Conservation (phyloP, 2,888 invertebrate species). For the Molorchus minor region DNA sequence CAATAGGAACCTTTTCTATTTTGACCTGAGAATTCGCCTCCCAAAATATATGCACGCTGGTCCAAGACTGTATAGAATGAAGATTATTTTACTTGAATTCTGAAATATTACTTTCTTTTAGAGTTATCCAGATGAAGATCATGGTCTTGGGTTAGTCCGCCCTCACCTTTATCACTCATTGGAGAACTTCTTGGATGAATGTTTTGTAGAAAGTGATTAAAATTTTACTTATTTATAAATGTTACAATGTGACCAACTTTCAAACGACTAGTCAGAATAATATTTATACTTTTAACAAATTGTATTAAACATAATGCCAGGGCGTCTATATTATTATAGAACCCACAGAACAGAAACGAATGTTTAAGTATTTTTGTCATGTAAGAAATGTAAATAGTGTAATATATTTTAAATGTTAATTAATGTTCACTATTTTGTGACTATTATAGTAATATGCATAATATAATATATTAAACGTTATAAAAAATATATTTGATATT, state of each 20-base stretch:
- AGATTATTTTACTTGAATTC: no score
- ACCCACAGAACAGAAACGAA: constrained; percentile 24
- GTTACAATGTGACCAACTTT: constrained; percentile 21
- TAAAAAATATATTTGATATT: constrained; percentile 17
- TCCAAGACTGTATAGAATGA: no score
- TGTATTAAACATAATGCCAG: constrained; percentile 23
- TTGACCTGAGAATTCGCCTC: no score
- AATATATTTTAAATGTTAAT: constrained; percentile 28
- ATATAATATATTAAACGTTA: constrained; percentile 17
- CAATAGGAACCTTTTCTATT: no score
- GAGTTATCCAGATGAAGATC: constrained; percentile 96
- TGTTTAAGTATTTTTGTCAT: constrained; percentile 27
- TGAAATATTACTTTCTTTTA: no score
- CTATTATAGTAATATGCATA: no score
- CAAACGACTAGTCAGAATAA: constrained; percentile 31
- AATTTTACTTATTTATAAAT: constrained; percentile 17
- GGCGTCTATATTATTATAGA: constrained; percentile 30
- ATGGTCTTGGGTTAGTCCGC: constrained; percentile 82
- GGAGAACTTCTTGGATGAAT: constrained; percentile 80
- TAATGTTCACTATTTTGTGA: no score
- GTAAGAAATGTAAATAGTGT: constrained; percentile 33
- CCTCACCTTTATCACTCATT: constrained; percentile 90
- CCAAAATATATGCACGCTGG: no score
- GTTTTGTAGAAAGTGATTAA: constrained; percentile 57
- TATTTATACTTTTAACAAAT: constrained; percentile 24